Evolutionary conservation across 35 echinoderm and acorn worm genomes (phyloP), one percentile per base, ranked within the genome.

Genomic region (Ptychodera flava): DNA sequence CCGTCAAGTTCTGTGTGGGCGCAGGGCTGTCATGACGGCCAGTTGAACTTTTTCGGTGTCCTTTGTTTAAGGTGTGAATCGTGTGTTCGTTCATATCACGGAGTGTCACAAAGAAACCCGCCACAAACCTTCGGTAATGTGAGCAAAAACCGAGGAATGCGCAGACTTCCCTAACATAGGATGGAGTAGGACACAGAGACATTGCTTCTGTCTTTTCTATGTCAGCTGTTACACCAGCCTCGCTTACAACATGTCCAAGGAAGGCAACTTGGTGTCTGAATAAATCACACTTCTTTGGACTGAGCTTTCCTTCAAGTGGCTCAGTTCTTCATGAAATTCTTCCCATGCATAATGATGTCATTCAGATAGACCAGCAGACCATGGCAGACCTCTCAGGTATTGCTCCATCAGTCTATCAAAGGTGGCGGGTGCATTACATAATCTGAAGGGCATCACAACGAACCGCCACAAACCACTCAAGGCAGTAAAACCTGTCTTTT

Each of bases 401-500:
- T 29, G 31, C 35, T 94, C 86, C 89, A 94, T 94, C 31, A 91
- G 80, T 30, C 89, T 36, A 33, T 94, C 33, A 38, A 94, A 94
- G 12, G 93, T 94, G 16, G 86, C 37, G 22, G 90, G 89, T 1
- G 93, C 93, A 82, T 91, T 94, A 0, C 32, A 76, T 78, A 91
- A 78, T 15, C 93, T 89, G 33, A 94, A 88, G 12, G 93, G 89
- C 86, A 94, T 91, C 2, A 91, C 89, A 28, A 81, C 91, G 34
- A 94, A 94, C 14, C 91, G 85, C 77, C 31, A 91, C 31, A 91
- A 45, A 36, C 93, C 90, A 30, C n/a, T 36, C 1, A 89, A 81
- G 0, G 90, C 91, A 0, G 89, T 88, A 75, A 94, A 94, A 16
- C 89, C 89, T 77, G 93, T 94, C 38, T 94, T 94, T 80, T 91